Evolutionary conservation across 2,113 vertebrate species (phyloP).

Genomic region (Aldabrachelys gigantea): DNA sequence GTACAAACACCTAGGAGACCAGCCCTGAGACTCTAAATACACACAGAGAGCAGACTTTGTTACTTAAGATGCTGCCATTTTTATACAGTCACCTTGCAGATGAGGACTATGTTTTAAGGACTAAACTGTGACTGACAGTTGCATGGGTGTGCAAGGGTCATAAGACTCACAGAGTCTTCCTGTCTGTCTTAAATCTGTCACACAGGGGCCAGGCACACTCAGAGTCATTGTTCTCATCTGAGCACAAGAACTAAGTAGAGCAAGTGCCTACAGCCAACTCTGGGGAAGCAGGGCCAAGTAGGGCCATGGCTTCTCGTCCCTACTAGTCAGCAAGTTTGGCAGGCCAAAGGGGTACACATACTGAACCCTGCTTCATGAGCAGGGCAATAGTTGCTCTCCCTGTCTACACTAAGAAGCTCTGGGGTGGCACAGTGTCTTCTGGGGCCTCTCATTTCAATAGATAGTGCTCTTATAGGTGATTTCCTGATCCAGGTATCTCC

Average conservation of each 20-base stretch:
- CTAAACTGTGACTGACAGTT: neutral
- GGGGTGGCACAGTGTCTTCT: no score
- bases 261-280: neutral
- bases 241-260: neutral
- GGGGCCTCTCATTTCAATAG: neutral
- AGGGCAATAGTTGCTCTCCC: neutral
- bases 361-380: neutral
- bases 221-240: neutral
- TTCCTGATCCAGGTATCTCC: neutral
- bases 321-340: neutral
- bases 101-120: neutral
- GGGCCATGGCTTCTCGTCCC: neutral
- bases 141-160: neutral
- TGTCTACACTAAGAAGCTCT: neutral
- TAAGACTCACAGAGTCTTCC: neutral
- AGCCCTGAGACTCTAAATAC: neutral
- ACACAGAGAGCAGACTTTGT: neutral
- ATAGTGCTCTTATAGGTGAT: neutral
- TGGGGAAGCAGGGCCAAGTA: neutral
- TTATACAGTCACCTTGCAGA: neutral
- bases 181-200: neutral
- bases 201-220: fast-evolving
- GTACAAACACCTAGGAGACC: fast-evolving
- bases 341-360: neutral
- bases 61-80: neutral